Evolutionary conservation across 1,140 invertebrate species (phyloP).

Genomic region (Brachionus rotundiformis): DNA sequence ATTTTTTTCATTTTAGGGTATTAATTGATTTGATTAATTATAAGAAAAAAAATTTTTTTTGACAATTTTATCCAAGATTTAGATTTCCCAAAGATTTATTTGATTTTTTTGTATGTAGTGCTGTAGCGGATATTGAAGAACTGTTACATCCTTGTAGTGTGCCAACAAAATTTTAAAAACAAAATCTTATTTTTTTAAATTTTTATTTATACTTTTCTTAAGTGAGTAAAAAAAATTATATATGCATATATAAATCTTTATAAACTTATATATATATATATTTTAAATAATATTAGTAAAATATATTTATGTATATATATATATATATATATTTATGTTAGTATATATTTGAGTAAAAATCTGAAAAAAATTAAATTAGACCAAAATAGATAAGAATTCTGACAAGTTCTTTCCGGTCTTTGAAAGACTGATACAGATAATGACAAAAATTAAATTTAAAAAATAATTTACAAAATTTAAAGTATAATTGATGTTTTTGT

Average conservation of each 20-base stretch:
- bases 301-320: not conserved
- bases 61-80: too few relatives aligned
- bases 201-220: slow-evolving; percentile 43
- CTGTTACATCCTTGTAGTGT: slow-evolving; percentile 48
- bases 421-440: not conserved
- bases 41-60: too few relatives aligned
- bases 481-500: slow-evolving; percentile 8
- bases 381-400: not conserved
- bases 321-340: not conserved
- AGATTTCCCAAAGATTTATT: too few relatives aligned
- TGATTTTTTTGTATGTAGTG: not conserved
- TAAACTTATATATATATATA: slow-evolving; percentile 29
- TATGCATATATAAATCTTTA: slow-evolving; percentile 38
- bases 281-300: not conserved
- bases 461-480: not conserved
- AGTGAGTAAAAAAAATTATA: slow-evolving; percentile 27
- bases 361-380: not conserved
- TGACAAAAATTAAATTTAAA: not conserved
- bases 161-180: slow-evolving; percentile 45
- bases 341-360: slow-evolving; percentile 13
- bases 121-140: not conserved
- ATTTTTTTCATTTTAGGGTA: too few relatives aligned
- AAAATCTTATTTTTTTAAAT: slow-evolving; percentile 27
- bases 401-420: not conserved
- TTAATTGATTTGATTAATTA: too few relatives aligned